Conservation (phyloP, 2,888 invertebrate species). For the Andrena marginata region DNA sequence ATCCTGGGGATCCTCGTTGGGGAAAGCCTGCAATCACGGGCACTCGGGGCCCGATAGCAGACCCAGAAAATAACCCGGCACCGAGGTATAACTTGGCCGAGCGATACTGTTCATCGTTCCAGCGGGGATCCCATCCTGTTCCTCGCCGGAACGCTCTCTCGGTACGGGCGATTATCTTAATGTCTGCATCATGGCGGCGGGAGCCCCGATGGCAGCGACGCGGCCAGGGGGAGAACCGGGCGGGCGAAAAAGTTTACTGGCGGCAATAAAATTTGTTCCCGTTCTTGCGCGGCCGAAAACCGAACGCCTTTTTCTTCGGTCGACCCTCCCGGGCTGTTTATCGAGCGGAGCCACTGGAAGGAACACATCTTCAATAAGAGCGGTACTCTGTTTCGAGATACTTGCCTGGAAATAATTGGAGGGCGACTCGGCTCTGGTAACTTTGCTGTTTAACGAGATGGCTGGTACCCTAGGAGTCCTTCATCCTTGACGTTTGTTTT, state of each 20-base stretch:
- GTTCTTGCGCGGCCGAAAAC: slow-evolving; percentile 27
- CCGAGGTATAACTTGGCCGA: slow-evolving; percentile 31
- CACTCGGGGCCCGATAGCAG: slow-evolving; percentile 44
- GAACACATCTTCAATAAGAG: background rate
- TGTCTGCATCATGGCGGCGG: slow-evolving; percentile 62
- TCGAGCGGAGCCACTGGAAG: background rate
- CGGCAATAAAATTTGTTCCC: slow-evolving; percentile 46
- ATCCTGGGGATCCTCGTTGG: background rate
- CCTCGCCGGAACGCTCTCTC: slow-evolving; percentile 48
- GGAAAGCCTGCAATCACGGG: slow-evolving; percentile 48
- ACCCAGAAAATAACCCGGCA: slow-evolving; percentile 51
- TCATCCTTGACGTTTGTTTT: too few species aligned
- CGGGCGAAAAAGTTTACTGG: slow-evolving; percentile 50
- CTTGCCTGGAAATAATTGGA: background rate
- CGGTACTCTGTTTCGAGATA: slow-evolving; percentile 2
- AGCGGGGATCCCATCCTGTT: slow-evolving; percentile 40
- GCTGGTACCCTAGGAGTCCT: too few species aligned
- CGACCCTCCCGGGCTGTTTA: background rate
- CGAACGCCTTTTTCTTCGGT: background rate
- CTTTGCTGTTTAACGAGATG: too few species aligned
- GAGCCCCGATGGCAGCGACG: slow-evolving; percentile 25
- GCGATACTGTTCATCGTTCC: slow-evolving; percentile 35
- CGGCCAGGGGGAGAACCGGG: slow-evolving; percentile 17
- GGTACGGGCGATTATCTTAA: slow-evolving; percentile 66
- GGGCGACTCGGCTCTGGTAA: too few species aligned